A percentile compares a stretch with the other conserved stretches of the same genome.
Conservation (phyloP, 2,888 invertebrate genomes). For the Smittia sp. region DNA sequence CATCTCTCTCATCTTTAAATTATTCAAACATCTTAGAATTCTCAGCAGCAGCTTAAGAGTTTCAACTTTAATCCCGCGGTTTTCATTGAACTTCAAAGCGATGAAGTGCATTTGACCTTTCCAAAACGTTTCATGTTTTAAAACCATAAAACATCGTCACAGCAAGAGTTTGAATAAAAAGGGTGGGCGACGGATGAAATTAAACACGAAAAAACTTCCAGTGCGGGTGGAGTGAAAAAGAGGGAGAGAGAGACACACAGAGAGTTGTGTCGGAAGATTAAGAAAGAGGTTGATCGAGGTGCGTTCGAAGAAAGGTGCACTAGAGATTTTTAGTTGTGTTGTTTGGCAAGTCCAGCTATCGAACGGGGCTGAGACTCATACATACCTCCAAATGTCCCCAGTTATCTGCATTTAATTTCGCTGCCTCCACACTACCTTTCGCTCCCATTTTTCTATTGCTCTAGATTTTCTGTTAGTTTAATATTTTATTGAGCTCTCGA, state of each 20-base stretch:
- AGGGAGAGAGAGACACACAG: neutral
- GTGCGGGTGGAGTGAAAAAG: slow-evolving; percentile 27
- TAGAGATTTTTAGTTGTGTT: neutral
- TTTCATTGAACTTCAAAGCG: no score
- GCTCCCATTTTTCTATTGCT: slow-evolving; percentile 64
- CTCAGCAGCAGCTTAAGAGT: no score
- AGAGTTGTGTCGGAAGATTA: neutral
- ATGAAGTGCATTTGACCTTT: no score
- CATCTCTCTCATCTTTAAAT: no score
- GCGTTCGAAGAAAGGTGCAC: slow-evolving; percentile 8
- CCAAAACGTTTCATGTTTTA: no score
- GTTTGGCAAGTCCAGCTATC: neutral
- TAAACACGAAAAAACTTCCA: neutral
- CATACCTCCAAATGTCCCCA: slow-evolving; percentile 78
- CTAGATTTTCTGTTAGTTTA: slow-evolving; percentile 40
- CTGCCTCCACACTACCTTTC: slow-evolving; percentile 78
- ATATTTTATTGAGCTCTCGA: slow-evolving; percentile 8
- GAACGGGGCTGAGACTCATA: slow-evolving; percentile 41
- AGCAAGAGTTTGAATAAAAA: slow-evolving; percentile 5
- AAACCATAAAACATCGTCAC: neutral
- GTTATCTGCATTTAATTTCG: slow-evolving; percentile 76
- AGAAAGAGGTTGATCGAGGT: neutral
- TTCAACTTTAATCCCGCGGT: no score
- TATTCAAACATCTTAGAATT: no score
- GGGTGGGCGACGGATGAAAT: neutral